Conservation (phyloP, 2,797 vertebrate species). For the Spinus olivaceus region DNA sequence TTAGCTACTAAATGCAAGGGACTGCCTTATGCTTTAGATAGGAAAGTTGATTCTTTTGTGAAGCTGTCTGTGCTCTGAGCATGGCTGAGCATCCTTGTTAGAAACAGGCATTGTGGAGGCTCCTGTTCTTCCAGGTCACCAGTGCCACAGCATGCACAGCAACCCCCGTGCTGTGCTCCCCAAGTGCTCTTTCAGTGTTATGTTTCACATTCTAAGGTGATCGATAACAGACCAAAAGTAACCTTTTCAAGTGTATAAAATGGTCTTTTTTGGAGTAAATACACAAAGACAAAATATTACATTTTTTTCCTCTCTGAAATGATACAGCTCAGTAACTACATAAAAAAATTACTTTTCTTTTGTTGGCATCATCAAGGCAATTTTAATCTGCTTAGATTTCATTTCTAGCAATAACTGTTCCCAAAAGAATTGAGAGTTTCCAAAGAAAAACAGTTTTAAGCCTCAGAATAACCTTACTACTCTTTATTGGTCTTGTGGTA, state of each 20-base stretch:
- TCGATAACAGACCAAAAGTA: background rate
- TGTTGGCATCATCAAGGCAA: background rate
- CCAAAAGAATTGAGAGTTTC: background rate
- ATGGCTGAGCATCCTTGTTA: background rate
- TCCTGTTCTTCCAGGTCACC: background rate
- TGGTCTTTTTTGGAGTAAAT: background rate
- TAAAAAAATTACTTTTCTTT: background rate
- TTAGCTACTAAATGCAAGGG: background rate
- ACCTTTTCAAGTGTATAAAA: background rate
- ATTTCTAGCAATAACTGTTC: background rate
- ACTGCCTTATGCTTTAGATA: fast-evolving
- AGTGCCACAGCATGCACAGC: fast-evolving
- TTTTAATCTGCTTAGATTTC: background rate
- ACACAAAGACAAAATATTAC: background rate
- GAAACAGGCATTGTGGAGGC: background rate
- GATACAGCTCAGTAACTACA: background rate
- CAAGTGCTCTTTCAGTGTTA: background rate
- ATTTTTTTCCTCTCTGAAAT: background rate
- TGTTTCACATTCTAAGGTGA: background rate
- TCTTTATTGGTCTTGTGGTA: background rate
- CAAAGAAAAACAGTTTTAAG: background rate
- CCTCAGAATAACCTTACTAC: background rate
- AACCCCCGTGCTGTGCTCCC: fast-evolving
- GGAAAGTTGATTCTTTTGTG: background rate
- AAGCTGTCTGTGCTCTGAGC: background rate